Percentiles rank a stretch among this genome's conserved stretches.
Conservation (phyloP, 2,888 invertebrate species). For the Patella depressa region DNA sequence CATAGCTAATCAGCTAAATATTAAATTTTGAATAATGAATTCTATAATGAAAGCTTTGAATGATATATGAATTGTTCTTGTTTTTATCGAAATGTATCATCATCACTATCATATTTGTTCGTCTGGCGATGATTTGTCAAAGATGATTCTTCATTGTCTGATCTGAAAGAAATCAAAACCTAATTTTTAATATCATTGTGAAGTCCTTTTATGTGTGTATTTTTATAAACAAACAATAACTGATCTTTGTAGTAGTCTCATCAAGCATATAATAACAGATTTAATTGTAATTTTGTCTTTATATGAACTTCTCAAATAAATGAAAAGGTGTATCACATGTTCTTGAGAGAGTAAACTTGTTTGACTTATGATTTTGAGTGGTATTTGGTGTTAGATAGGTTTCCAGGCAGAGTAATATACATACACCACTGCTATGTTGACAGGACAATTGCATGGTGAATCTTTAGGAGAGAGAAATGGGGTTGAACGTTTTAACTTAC, state of each 20-base stretch:
- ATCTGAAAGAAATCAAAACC: conserved; percentile 28
- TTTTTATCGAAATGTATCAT: conserved; percentile 33
- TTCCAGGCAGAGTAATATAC: no score
- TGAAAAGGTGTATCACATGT: not conserved
- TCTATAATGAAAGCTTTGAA: no score
- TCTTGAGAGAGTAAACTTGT: not conserved
- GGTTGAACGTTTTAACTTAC: no score
- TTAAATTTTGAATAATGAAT: no score
- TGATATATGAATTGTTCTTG: no score
- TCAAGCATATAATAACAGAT: no score
- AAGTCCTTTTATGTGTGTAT: conserved; percentile 17
- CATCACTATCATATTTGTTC: conserved; percentile 48
- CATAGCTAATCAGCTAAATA: no score
- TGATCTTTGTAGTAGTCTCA: not conserved
- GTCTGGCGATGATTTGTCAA: conserved; percentile 31
- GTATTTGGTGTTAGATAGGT: no score
- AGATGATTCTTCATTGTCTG: conserved; percentile 45
- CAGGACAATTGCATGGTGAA: no score
- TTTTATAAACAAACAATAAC: not conserved
- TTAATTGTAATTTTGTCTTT: not conserved
- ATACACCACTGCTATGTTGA: no score
- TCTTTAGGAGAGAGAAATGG: no score
- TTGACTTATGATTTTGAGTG: no score
- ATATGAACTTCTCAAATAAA: not conserved
- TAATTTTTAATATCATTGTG: conserved; percentile 7